Base-by-base conservation (phyloP, 2,113 vertebrate species). In the Diadophis punctatus region DNA sequence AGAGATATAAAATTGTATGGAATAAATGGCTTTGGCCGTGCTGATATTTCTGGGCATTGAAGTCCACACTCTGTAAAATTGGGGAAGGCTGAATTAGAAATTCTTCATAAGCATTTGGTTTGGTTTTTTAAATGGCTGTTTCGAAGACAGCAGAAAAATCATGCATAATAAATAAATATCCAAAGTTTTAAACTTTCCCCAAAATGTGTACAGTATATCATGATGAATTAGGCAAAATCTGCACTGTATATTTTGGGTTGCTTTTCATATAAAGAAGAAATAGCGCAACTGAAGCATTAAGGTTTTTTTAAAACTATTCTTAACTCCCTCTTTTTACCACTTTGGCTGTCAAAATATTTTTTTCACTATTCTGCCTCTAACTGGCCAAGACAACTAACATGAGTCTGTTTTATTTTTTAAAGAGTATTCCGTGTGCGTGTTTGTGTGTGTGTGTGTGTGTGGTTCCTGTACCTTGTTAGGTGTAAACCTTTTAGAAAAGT, bases 381-480 rank as follows among this genome's bases (percentile, higher is more conserved):
- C 60, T 86, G 91, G 16, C 84, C 91, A 55, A 96, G 48, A 51
- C 93, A 93, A 39, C 60, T 48, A 93, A 93, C 88, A 91, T 49
- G 94, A 63, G 53, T 86, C 58, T 90, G 48, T 93, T 95, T 80
- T 95, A 96, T 87, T 94, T 93, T 86, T 93, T 93, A 91, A 92
- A 94, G 88, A 95, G 1, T 0, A 34, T 20, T 92, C 22, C 86
- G 46, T 46, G 46, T 46, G 46, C 46, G 46, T 5, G 46, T 46
- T n/a, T n/a, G n/a, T n/a, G 56, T 48, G 46, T 48, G 46, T 48
- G 46, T 48, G 46, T 48, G 46, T 48, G 90, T 63, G 3, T 18
- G 46, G 92, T 93, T 93, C 91, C 4, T 84, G 53, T 87, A 53
- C 60, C 30, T 43, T 23, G 23, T 5, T 34, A 49, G 8, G 48